A percentile compares a stretch with the other conserved stretches of the same genome.
These are phyloP conservation scores for Pandion haliaetus DNA, from an alignment of 2,113 vertebrate genomes.

Conservation along the genomic window DNA sequence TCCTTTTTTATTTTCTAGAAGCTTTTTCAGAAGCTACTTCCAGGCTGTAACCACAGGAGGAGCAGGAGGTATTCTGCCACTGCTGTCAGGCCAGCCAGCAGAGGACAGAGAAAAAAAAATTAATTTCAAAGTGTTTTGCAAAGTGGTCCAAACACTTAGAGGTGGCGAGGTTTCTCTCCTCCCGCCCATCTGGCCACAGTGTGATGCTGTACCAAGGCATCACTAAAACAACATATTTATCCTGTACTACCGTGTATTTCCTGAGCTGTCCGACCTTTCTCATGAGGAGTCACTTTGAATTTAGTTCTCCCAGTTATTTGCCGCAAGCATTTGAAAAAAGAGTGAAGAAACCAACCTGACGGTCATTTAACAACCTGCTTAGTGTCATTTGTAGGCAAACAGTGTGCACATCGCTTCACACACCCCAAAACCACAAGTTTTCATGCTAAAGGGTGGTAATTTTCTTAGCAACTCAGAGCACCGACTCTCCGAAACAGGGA, in stretches of 20 bases:
- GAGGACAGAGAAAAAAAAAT: neutral
- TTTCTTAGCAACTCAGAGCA: neutral
- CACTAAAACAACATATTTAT: neutral
- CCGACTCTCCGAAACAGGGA: neutral
- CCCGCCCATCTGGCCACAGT: neutral
- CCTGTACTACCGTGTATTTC: neutral
- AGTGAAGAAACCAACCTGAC: neutral
- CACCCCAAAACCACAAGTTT: neutral
- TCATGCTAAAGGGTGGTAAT: neutral
- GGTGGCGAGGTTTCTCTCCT: neutral
- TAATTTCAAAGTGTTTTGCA: neutral
- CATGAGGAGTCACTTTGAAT: neutral
- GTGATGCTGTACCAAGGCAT: neutral
- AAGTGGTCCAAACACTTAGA: neutral
- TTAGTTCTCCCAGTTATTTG: neutral
- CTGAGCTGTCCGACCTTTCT: neutral
- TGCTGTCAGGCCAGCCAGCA: neutral
- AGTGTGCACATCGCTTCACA: neutral
- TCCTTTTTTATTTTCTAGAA: neutral
- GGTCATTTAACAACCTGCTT: neutral
- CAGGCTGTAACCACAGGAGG: neutral
- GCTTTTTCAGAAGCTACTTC: neutral
- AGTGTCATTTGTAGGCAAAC: neutral
- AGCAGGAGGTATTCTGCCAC: neutral
- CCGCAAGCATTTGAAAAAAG: neutral